Base-by-base conservation (phyloP, 2,888 invertebrate species). In the Tipula unca region DNA sequence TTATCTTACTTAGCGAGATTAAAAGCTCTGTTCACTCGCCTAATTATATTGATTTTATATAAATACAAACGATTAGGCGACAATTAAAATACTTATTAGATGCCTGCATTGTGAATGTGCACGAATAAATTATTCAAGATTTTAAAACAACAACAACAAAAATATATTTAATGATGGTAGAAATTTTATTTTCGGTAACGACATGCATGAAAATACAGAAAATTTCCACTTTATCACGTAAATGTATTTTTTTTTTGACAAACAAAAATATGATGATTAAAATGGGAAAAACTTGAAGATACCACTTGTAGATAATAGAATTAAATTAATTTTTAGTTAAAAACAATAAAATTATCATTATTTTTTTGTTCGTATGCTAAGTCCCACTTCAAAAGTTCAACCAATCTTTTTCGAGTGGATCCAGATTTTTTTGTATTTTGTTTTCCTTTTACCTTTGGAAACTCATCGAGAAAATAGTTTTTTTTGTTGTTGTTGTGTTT, bases 181-280 rank as follows among this genome's bases (percentile, higher is more conserved):
- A 69, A 69, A 69, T 48, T 25, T 69, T 25, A 20, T 69, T 10
- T 25, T 69, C 69, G 20, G 10, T 69, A 69, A 69, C 69, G 69
- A 69, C 69, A 69, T 69, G 69, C 69, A 69, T 69, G 69, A 20
- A 69, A 54, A 69, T 69, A 25, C 2, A 69, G 3, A 69, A 69
- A 69, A 69, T 69, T 69, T 69, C 69, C 69, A 69, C 69, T 69
- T 69, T 69, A 69, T 69, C 69, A 69, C 69, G 69, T 69, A 69
- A 32, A 69, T 69, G n/a, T n/a, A n/a, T 69, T 1, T 69, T 25
- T 69, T 69, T 54, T 69, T 69, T 69, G 69, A 69, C 69, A 69
- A 69, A 69, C 69, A 69, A 69, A 69, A 69, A 69, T 69, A 25
- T 69, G 69, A 69, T 69, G 69, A 69, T 69, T 69, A 69, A 69